Evolutionary conservation across 2,113 vertebrate genomes (phyloP), one percentile per base, ranked within the genome.

Genomic region (Chrysemys picta): DNA sequence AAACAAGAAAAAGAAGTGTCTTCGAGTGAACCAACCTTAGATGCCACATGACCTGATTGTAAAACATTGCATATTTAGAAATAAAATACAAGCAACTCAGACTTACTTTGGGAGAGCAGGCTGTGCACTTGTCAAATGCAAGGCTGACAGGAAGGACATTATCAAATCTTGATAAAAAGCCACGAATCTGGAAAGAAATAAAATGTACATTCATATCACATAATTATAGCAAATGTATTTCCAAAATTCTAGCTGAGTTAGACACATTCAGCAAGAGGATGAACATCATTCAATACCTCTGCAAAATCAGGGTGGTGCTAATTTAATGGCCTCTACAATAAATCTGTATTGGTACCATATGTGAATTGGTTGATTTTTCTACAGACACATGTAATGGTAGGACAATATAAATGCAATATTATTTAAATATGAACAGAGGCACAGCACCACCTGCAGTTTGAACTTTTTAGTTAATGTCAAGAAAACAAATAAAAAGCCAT

Each of bases 51-150:
- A 82, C 4, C 21, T 31, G 75, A 5, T 17, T 8, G 50, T 54
- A 82, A 75, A 62, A 69, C 3, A 19, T 6, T 49, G 53, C 79
- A 1, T 0, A 49, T 50, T 29, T 80, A 13, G 1, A 89, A 89
- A 80, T 8, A 8, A 91, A 93, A 75, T 16, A 59, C 38, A 78
- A 49, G 16, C 6, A 89, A 87, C 10, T 35, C 50, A 80, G 85
- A 98, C 99, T 99, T 98, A 99, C 99, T 97, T 99, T 98, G 78
- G 98, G 89, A 53, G 99, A 99, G 97, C 99, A 99, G 93, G 99
- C 99, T 8, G 99, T 99, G 97, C 99, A 99, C 96, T 99, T 99
- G 98, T 99, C 99, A 97, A 99, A 99, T 1, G 99, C 99, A 97
- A 99, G 97, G 95, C 99, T 99, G 91, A 99, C 99, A 76, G 99